A percentile compares a stretch with the other conserved stretches of the same genome.
phyloP scores from a whole-genome alignment of 2,797 vertebrate species.

The Cyprinodon diabolis region DNA sequence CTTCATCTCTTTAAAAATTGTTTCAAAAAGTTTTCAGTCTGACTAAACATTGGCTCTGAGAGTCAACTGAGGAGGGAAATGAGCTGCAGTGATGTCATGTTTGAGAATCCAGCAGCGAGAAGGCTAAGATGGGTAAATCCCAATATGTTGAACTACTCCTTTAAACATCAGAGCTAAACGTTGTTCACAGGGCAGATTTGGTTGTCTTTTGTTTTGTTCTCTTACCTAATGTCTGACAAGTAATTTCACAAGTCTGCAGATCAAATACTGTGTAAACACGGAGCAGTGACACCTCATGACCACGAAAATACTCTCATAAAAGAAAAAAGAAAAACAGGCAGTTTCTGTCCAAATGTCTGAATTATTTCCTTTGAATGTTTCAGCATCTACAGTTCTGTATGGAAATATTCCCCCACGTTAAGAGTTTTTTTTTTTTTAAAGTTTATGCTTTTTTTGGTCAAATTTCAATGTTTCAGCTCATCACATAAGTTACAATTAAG shows the following conservation, averaged over 20 bases:
- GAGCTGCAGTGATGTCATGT: constrained; percentile 1
- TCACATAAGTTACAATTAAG: not conserved
- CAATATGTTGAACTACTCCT: not conserved
- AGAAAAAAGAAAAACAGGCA: constrained; percentile 1
- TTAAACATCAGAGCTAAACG: not conserved
- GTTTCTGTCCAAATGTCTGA: not conserved
- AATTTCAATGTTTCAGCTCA: not conserved
- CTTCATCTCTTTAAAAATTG: constrained; percentile 2
- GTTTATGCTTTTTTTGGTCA: not conserved
- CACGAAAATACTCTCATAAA: not conserved
- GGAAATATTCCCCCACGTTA: not conserved
- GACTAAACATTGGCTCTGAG: not conserved
- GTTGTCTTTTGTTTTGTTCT: not conserved
- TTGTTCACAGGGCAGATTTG: not conserved
- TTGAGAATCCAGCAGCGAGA: not conserved
- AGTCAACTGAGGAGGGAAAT: not conserved
- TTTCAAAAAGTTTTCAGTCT: constrained; percentile 2
- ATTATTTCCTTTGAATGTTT: not conserved
- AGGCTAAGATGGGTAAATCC: constrained; percentile 1
- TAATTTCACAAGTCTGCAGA: constrained; percentile 1
- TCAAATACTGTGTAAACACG: not conserved
- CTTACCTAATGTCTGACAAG: not conserved
- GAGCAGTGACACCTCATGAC: not conserved
- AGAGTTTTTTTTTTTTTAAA: not conserved
- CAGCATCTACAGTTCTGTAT: not conserved